These are phyloP conservation scores for Ictalurus furcatus DNA, from an alignment of 2,113 vertebrate genomes.

Conservation along the genomic window DNA sequence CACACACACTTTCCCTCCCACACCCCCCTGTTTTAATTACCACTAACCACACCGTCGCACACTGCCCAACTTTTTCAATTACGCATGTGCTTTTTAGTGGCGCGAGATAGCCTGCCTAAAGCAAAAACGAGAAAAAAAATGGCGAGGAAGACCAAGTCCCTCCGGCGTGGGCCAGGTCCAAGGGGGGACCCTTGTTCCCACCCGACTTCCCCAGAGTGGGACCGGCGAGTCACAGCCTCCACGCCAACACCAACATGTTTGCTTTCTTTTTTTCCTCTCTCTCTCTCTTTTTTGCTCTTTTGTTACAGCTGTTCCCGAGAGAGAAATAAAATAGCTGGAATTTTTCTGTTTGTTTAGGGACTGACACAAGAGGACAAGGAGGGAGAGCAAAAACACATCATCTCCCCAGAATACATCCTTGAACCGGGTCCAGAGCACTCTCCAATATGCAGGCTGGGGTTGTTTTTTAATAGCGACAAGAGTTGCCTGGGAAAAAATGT, in stretches of 20 bases:
- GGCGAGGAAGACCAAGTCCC: constrained; percentile 40
- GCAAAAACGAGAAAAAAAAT: constrained; percentile 15
- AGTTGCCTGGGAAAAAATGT: constrained; percentile 73
- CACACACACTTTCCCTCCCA: constrained; percentile 38
- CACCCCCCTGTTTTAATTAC: constrained; percentile 74
- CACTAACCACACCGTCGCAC: constrained; percentile 74
- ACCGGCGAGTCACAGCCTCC: constrained; percentile 55
- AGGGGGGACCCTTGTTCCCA: constrained; percentile 44
- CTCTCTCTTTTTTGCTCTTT: constrained; percentile 66
- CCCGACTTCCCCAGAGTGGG: constrained; percentile 58
- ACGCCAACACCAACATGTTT: constrained; percentile 76
- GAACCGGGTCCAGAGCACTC: constrained; percentile 65
- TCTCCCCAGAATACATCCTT: constrained; percentile 76
- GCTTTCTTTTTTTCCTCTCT: constrained; percentile 52
- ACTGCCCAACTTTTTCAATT: constrained; percentile 66
- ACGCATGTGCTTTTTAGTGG: constrained; percentile 49
- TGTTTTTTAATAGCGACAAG: constrained; percentile 50
- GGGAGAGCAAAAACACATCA: constrained; percentile 54
- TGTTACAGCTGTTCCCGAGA: constrained; percentile 72
- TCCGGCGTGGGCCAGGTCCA: constrained; percentile 39
- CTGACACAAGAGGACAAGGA: constrained; percentile 58
- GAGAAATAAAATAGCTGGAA: constrained; percentile 72
- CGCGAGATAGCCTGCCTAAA: constrained; percentile 36
- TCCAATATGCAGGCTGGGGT: constrained; percentile 34
- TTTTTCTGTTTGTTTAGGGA: constrained; percentile 72